Evolutionary conservation across 2,888 invertebrate species (phyloP), one percentile per base, ranked within the genome.

Genomic region (Diogma glabrata): DNA sequence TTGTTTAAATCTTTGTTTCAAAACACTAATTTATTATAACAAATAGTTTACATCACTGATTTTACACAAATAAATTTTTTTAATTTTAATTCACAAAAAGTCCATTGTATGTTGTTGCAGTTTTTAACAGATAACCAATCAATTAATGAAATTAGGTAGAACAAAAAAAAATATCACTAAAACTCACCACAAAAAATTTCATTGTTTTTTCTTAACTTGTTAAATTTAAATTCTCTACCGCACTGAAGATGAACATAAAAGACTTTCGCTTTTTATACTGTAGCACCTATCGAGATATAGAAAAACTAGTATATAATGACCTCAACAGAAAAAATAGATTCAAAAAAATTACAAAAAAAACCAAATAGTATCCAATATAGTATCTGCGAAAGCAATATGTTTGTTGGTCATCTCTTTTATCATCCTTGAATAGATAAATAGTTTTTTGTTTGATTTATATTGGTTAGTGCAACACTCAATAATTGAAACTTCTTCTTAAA

Each of bases 161-260:
- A n/a, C n/a, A n/a, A n/a, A 24, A 9, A 7, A 24, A 24, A 9
- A 24, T 24, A 24, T 24, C 24, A 24, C 24, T n/a, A n/a, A n/a
- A 45, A 46, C 46, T 46, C 46, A 46, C 46, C 23, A 24, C 46
- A 46, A 46, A 46, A 16, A 46, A 46, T 46, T 46, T 46, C 46
- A 46, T 46, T 16, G 4, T 26, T 46, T 26, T 16, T 46, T 24
- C 24, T 24, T 16, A 24, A 24, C 46, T 46, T 46, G 46, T 24
- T 46, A 24, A 46, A 46, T 24, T 24, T 24, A 46, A 22, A 24
- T 24, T 26, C 24, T 46, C 24, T 46, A 46, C 46, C 26, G 46
- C 24, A 46, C 46, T 46, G 46, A 46, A 46, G 46, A 46, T 16
- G 46, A 24, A 16, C 24, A 22, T 26, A 26, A 46, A 46, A 24